Evolutionary conservation across 2,797 vertebrate genomes (phyloP).

Genomic region (Lateolabrax maculatus): DNA sequence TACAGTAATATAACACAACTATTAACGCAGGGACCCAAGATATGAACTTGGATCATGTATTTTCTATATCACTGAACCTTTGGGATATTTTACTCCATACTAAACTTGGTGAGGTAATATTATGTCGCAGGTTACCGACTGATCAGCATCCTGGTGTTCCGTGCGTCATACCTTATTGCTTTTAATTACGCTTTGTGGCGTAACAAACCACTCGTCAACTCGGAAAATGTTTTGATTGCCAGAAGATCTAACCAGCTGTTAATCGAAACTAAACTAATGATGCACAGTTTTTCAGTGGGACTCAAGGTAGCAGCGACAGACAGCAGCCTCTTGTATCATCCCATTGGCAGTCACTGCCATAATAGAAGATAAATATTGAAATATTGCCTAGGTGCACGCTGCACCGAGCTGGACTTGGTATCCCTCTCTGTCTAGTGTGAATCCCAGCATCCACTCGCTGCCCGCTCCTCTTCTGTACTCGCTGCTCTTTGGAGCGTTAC

Average conservation of each 20-base stretch:
- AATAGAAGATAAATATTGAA: constrained; percentile 52
- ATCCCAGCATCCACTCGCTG: constrained; percentile 47
- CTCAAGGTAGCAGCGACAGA: neutral
- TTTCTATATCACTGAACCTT: neutral
- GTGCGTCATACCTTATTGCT: constrained; percentile 10
- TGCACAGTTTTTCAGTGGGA: neutral
- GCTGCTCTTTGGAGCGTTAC: constrained; percentile 54
- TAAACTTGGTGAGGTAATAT: neutral
- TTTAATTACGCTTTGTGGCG: no score
- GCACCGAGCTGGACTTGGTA: constrained; percentile 23
- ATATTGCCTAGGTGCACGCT: constrained; percentile 29
- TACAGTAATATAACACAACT: no score
- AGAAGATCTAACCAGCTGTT: constrained; percentile 5
- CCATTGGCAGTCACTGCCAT: neutral
- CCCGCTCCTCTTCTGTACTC: constrained; percentile 32
- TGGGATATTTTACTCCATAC: neutral
- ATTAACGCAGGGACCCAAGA: neutral
- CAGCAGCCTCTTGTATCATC: constrained; percentile 5
- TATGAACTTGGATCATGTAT: neutral
- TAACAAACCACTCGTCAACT: neutral
- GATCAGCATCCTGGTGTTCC: neutral
- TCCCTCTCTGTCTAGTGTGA: constrained; percentile 65
- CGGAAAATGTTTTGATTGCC: neutral
- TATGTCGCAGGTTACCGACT: constrained; percentile 13
- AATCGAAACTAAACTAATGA: neutral